phyloP scores from a whole-genome alignment of 2,888 invertebrate species.

The Andrena trimmerana region DNA sequence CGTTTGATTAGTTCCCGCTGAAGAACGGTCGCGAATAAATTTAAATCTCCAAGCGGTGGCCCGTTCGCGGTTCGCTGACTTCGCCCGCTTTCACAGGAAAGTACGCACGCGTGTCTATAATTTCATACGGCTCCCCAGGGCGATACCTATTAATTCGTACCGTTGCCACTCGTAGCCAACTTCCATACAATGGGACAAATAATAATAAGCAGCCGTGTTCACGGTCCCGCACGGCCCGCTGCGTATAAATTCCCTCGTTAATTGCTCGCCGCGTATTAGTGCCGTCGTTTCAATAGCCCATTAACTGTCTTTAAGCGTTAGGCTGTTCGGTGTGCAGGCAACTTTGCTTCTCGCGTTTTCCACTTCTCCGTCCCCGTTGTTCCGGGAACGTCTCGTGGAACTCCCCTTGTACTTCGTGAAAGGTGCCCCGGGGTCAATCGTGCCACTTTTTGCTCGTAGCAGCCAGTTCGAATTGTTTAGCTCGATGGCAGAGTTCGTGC shows the following conservation, averaged over 20 bases:
- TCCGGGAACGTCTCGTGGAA: neutral
- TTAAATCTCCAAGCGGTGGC: conserved; percentile 11
- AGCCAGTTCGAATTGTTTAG: neutral
- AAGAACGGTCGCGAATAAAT: conserved; percentile 49
- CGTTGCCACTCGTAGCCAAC: conserved; percentile 39
- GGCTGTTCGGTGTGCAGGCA: neutral
- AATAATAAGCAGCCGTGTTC: conserved; percentile 57
- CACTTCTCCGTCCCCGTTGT: neutral
- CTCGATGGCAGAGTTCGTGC: conserved; percentile 1
- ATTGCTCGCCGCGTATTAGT: conserved; percentile 34
- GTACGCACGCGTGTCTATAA: conserved; percentile 37
- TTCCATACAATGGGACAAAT: conserved; percentile 57
- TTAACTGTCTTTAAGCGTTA: conserved; percentile 21
- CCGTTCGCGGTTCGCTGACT: conserved; percentile 20
- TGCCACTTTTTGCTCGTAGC: neutral
- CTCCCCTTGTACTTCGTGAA: conserved; percentile 12
- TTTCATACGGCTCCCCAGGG: conserved; percentile 45
- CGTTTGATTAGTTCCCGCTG: conserved; percentile 35
- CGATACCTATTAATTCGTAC: conserved; percentile 61
- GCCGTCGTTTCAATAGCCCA: conserved; percentile 26
- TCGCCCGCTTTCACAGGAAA: neutral
- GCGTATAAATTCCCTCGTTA: conserved; percentile 54
- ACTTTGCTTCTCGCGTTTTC: neutral
- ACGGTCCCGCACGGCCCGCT: conserved; percentile 4
- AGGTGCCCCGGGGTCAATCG: neutral